Evolutionary conservation across 2,113 vertebrate species (phyloP), one percentile per base, ranked within the genome.

Genomic region (Myiozetetes cayanensis): DNA sequence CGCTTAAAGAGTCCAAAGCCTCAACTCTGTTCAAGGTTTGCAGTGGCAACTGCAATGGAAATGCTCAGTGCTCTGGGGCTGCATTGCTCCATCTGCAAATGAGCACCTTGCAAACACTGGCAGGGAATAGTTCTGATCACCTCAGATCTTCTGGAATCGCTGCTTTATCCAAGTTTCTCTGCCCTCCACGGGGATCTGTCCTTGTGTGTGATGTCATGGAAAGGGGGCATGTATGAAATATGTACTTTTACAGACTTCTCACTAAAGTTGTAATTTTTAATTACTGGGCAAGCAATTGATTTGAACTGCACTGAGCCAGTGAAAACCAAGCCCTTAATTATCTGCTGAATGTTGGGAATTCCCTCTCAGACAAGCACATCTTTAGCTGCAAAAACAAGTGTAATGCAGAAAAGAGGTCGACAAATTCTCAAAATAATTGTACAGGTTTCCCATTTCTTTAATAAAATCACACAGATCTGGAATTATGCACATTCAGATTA

Each of bases 161-260:
- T 44, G 15, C 12, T 19, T 74, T 53, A 30, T 2, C 25, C 15
- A 70, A 6, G 8, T 56, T 75, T 44, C 46, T 19, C 47, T 3
- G 6, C 28, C 75, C 4, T 23, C 22, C 31, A 52, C 23, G 24
- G 19, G 66, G 19, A 22, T 44, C 25, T 59, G 23, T 23, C 27
- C 49, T 68, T 23, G 0, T 44, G 59, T 39, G 59, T 12, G 28
- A 65, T 0, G 0, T 24, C 44, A n/a, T 3, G 5, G 24, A 70
- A 83, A 90, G 53, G 0, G 6, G 37, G 46, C 21, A 12, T 5
- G 1, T 30, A 37, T 21, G 22, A 87, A 91, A 74, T 30, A 67
- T 0, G 12, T 2, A 31, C 3, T 65, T 67, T 71, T 7, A 56
- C 2, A 49, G 13, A 49, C 20, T 76, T 68, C 41, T 66, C 21